Percentiles rank a stretch among this genome's conserved stretches.
Evolutionary conservation across 64 coral and sea anemone genomes (phyloP).

Genomic region (Porites lutea): DNA sequence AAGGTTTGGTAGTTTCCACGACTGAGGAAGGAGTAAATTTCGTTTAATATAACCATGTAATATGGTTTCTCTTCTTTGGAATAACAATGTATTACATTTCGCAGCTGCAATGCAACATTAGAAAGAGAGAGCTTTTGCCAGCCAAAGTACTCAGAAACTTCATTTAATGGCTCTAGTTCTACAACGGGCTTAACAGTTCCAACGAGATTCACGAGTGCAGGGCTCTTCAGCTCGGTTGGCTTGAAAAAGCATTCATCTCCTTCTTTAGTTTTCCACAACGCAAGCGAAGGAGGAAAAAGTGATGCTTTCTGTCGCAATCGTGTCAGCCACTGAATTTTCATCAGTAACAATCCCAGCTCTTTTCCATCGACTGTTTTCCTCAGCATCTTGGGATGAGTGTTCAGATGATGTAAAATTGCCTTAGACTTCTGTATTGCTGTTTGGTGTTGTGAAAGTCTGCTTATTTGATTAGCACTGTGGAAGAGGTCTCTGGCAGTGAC

Average conservation of each 20-base stretch:
- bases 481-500: slow-evolving; percentile 56
- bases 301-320: slow-evolving; percentile 1
- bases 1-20: background rate
- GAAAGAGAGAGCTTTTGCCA: slow-evolving; percentile 57
- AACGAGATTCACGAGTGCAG: slow-evolving; percentile 44
- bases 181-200: slow-evolving; percentile 72
- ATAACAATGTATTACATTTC: slow-evolving; percentile 53
- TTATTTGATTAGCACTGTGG: slow-evolving; percentile 49
- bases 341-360: background rate
- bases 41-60: slow-evolving; percentile 56
- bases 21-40: slow-evolving; percentile 66
- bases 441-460: background rate
- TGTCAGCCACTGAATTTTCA: slow-evolving; percentile 47
- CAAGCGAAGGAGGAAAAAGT: slow-evolving; percentile 42
- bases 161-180: background rate
- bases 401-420: slow-evolving; percentile 48
- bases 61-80: slow-evolving; percentile 34
- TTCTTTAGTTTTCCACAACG: background rate
- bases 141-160: slow-evolving; percentile 47
- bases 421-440: slow-evolving; percentile 51
- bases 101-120: slow-evolving; percentile 56
- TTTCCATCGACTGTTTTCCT: background rate
- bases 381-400: background rate
- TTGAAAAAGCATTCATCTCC: background rate
- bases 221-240: slow-evolving; percentile 42